Evolutionary conservation across 2,797 vertebrate genomes (phyloP).

Genomic region (Rhadinocentrus ornatus): DNA sequence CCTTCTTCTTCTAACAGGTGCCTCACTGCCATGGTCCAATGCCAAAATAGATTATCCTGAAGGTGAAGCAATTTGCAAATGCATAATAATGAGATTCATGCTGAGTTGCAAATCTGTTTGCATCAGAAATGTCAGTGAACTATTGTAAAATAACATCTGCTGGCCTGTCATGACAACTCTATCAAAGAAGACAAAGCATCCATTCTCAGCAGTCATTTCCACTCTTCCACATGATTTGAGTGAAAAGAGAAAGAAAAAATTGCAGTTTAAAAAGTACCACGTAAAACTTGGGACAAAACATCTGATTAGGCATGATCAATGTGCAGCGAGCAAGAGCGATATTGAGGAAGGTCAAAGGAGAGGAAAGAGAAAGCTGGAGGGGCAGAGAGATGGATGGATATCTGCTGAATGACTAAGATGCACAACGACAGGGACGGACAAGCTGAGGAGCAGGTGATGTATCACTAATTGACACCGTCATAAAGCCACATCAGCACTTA

Average conservation of each 20-base stretch:
- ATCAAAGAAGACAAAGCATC: conserved; percentile 63
- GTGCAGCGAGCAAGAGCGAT: conserved; percentile 28
- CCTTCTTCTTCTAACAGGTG: conserved; percentile 45
- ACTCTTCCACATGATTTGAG: conserved; percentile 27
- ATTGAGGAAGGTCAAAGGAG: conserved; percentile 44
- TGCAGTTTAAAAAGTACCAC: conserved; percentile 40
- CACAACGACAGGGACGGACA: conserved; percentile 44
- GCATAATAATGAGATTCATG: conserved; percentile 70
- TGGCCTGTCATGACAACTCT: conserved; percentile 59
- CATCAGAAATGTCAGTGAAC: conserved; percentile 61
- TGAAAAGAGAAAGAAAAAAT: conserved; percentile 29
- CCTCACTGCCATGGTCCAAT: conserved; percentile 23
- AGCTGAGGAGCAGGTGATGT: conserved; percentile 53
- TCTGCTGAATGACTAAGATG: conserved; percentile 63
- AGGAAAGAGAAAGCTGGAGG: conserved; percentile 39
- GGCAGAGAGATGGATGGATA: conserved; percentile 44
- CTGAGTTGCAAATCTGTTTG: conserved; percentile 71
- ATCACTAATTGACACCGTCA: conserved; percentile 72
- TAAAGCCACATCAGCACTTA: conserved; percentile 60
- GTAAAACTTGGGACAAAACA: conserved; percentile 29
- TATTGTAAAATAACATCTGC: conserved; percentile 54
- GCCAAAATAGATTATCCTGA: conserved; percentile 62
- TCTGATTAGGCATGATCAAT: conserved; percentile 54
- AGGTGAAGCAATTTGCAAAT: conserved; percentile 69
- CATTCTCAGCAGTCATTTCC: conserved; percentile 22